phyloP scores from a whole-genome alignment of 2,797 vertebrate species.

The Lates japonicus region DNA sequence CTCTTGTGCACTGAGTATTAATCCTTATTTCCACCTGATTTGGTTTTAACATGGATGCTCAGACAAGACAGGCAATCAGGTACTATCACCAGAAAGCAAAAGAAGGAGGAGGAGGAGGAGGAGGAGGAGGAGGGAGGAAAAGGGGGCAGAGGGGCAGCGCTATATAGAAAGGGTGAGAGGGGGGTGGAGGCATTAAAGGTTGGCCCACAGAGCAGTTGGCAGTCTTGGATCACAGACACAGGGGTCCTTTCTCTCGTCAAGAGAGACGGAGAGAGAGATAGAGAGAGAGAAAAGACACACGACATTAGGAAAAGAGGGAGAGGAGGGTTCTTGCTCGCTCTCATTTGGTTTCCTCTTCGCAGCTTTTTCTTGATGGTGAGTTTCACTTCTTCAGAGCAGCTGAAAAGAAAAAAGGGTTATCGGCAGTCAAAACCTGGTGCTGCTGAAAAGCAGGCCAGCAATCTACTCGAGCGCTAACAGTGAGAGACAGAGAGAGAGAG shows the following conservation, averaged over 20 bases:
- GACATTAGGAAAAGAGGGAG: slow-evolving; percentile 48
- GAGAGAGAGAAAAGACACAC: slow-evolving; percentile 45
- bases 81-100: slow-evolving; percentile 93
- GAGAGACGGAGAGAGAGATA: slow-evolving; percentile 46
- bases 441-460: slow-evolving; percentile 17
- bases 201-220: slow-evolving; percentile 56
- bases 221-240: slow-evolving; percentile 58
- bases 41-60: slow-evolving; percentile 87
- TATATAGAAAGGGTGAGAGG: slow-evolving; percentile 49
- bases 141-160: slow-evolving; percentile 50
- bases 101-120: slow-evolving; percentile 74
- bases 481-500: slow-evolving; percentile 25
- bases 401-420: slow-evolving; percentile 75
- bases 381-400: slow-evolving; percentile 61
- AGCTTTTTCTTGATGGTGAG: slow-evolving; percentile 18
- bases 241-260: slow-evolving; percentile 63
- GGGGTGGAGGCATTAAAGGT: slow-evolving; percentile 47
- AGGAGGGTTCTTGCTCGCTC: slow-evolving; percentile 44
- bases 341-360: slow-evolving; percentile 40
- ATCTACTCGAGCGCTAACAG: slow-evolving; percentile 21
- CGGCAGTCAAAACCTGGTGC: slow-evolving; percentile 42
- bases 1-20: slow-evolving; percentile 52
- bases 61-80: slow-evolving; percentile 99
- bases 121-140: slow-evolving; percentile 26
- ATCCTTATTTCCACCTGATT: slow-evolving; percentile 60